phyloP scores from a whole-genome alignment of 2,888 invertebrate species.

The Cyclophora punctaria region DNA sequence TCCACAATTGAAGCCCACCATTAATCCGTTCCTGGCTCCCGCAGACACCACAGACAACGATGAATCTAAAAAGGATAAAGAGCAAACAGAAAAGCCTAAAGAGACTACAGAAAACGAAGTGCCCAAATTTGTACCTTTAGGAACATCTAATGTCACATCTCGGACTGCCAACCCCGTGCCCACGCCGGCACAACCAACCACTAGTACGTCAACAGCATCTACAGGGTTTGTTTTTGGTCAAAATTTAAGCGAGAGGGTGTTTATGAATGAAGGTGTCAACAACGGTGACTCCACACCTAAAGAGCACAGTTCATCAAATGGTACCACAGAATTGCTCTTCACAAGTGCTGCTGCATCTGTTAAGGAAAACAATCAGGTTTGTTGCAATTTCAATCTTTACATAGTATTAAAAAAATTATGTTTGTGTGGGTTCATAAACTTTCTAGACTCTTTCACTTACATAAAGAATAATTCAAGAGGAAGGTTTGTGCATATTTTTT shows the following conservation, averaged over 20 bases:
- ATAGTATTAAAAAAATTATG: no score
- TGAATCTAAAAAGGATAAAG: slow-evolving; percentile 34
- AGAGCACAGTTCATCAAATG: slow-evolving; percentile 68
- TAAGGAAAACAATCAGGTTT: slow-evolving; percentile 60
- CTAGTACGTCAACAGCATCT: slow-evolving; percentile 61
- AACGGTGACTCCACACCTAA: slow-evolving; percentile 52
- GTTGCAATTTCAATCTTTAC: slow-evolving; percentile 7
- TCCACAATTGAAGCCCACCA: slow-evolving; percentile 54
- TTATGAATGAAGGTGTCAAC: slow-evolving; percentile 75
- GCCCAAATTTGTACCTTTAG: slow-evolving; percentile 67
- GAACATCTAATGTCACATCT: slow-evolving; percentile 46
- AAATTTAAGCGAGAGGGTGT: slow-evolving; percentile 89
- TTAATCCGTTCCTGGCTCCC: slow-evolving; percentile 57
- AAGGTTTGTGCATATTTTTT: no score
- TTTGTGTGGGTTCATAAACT: no score
- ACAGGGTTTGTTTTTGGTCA: slow-evolving; percentile 91
- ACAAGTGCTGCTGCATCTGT: slow-evolving; percentile 80
- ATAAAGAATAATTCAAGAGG: background rate
- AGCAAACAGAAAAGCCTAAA: slow-evolving; percentile 42
- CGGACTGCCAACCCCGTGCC: slow-evolving; percentile 71
- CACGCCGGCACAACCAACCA: slow-evolving; percentile 41
- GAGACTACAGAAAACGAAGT: slow-evolving; percentile 31
- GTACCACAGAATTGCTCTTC: slow-evolving; percentile 82
- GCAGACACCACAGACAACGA: slow-evolving; percentile 32
- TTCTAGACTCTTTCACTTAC: no score